Conservation (phyloP, 64 coral and sea anemone species). For the Porites lutea region DNA sequence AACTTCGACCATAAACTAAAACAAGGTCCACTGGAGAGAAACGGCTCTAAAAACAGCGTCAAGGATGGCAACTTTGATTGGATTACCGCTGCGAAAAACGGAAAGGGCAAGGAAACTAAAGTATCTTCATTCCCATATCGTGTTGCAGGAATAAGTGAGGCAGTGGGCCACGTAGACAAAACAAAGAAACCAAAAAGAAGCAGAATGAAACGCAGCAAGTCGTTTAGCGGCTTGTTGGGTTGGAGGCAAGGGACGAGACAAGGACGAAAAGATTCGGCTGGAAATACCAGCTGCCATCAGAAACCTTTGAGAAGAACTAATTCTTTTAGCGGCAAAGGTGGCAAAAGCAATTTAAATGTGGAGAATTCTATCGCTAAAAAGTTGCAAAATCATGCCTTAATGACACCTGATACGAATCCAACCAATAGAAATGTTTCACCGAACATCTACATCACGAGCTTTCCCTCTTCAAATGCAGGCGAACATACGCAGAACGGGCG, state of each 20-base stretch:
- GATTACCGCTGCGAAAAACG: neutral
- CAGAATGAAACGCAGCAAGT: conserved; percentile 27
- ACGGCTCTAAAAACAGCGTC: conserved; percentile 11
- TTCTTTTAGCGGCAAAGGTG: conserved; percentile 24
- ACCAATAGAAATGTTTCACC: neutral
- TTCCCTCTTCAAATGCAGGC: conserved; percentile 7
- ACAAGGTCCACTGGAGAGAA: neutral
- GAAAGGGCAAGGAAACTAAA: neutral
- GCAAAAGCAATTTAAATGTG: neutral
- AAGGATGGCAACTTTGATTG: conserved; percentile 2
- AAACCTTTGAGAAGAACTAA: neutral
- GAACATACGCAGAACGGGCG: neutral
- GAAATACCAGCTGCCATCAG: neutral
- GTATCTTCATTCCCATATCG: neutral
- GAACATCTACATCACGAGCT: neutral
- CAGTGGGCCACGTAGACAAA: neutral
- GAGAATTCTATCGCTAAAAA: neutral
- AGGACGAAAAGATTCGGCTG: neutral
- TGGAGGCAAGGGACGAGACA: conserved; percentile 28
- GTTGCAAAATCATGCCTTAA: neutral
- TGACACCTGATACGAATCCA: neutral
- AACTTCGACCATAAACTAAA: conserved; percentile 2
- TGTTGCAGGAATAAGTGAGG: conserved; percentile 16
- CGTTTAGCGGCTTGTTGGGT: conserved; percentile 15
- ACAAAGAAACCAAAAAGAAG: neutral